phyloP scores from a whole-genome alignment of 2,888 invertebrate species.

The Hipparchia sbordonii region DNA sequence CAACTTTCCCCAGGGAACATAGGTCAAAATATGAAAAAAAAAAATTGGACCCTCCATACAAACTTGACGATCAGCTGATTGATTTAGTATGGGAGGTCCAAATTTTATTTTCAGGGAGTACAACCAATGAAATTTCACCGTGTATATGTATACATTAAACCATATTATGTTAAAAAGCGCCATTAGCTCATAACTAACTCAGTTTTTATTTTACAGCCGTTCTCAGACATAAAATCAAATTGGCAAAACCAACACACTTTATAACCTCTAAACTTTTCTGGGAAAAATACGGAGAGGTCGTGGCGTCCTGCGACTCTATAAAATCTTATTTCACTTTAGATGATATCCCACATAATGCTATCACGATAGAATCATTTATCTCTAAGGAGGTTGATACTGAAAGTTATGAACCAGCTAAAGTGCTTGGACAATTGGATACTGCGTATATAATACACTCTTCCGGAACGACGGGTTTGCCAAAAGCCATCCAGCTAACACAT shows the following conservation, averaged over 20 bases:
- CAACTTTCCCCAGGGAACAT: too few relatives aligned
- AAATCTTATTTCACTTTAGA: slow-evolving; percentile 56
- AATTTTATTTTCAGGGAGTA: too few relatives aligned
- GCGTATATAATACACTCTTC: slow-evolving; percentile 85
- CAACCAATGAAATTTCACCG: too few relatives aligned
- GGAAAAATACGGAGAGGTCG: slow-evolving; percentile 58
- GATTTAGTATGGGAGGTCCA: too few relatives aligned
- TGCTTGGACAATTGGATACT: slow-evolving; percentile 67
- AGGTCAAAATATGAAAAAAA: too few relatives aligned
- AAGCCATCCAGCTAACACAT: slow-evolving; percentile 85
- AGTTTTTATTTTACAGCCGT: slow-evolving; percentile 75
- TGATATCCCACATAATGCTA: slow-evolving; percentile 45
- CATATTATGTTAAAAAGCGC: not conserved
- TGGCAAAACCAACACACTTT: slow-evolving; percentile 86
- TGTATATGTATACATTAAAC: too few relatives aligned
- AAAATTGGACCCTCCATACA: too few relatives aligned
- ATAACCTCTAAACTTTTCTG: slow-evolving; percentile 83
- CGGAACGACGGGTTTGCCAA: slow-evolving; percentile 87
- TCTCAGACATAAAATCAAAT: slow-evolving; percentile 84
- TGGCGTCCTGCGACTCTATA: slow-evolving; percentile 55
- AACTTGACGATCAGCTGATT: too few relatives aligned
- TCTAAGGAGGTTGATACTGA: slow-evolving; percentile 50
- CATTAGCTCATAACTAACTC: not conserved
- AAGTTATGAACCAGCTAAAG: slow-evolving; percentile 65
- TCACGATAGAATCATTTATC: slow-evolving; percentile 52